A percentile compares a stretch with the other conserved stretches of the same genome.
phyloP scores from a whole-genome alignment of 2,797 vertebrate genomes.

The Furcifer pardalis region DNA sequence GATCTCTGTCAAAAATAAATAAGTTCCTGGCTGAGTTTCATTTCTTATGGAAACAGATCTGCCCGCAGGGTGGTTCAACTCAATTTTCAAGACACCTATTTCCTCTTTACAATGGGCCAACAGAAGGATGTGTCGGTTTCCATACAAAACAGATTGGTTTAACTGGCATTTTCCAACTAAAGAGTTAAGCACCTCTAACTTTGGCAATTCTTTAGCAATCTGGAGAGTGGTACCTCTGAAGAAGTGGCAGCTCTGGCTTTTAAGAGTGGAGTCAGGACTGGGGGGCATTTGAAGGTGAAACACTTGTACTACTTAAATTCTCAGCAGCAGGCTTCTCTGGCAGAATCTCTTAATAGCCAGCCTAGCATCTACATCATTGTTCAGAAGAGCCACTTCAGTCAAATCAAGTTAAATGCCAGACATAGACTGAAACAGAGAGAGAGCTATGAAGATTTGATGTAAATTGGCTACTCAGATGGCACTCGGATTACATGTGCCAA shows the following conservation, averaged over 20 bases:
- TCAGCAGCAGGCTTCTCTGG: slow-evolving; percentile 7
- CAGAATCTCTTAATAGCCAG: slow-evolving; percentile 10
- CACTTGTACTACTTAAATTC: slow-evolving; percentile 4
- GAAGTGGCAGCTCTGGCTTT: background rate
- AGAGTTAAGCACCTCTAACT: background rate
- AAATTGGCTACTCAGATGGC: background rate
- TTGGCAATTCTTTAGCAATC: background rate
- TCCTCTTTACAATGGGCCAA: background rate
- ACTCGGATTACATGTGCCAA: background rate
- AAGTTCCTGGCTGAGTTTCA: background rate
- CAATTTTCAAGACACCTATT: background rate
- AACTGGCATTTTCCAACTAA: background rate
- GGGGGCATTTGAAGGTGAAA: slow-evolving; percentile 73
- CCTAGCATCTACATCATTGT: slow-evolving; percentile 4
- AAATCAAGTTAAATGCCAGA: slow-evolving; percentile 27
- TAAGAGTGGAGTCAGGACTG: background rate
- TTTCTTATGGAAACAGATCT: slow-evolving; percentile 20
- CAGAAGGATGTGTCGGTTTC: background rate
- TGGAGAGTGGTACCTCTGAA: background rate
- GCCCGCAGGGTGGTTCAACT: background rate
- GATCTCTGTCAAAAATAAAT: background rate
- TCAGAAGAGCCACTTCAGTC: background rate
- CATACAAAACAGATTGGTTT: background rate
- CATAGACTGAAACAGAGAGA: background rate
- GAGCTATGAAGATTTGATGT: background rate